Evolutionary conservation across 2,797 vertebrate species (phyloP), one percentile per base, ranked within the genome.

Genomic region (Darevskia nairensis): DNA sequence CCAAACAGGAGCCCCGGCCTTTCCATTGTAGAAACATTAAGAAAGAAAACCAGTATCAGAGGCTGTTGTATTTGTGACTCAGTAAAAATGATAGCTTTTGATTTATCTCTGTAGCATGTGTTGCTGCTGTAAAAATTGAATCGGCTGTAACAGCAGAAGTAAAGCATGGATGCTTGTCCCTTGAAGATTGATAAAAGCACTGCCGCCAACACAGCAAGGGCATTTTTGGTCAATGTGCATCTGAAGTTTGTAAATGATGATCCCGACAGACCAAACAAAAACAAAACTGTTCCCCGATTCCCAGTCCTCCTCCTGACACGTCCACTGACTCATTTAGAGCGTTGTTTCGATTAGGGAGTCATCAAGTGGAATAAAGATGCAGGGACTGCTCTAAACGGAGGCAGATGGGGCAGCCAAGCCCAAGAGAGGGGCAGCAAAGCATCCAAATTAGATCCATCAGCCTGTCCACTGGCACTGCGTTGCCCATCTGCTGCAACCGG

Each of bases 151-250:
- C 94, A 95, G 95, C 92, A 94, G 93, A 93, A 92, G 95, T 95
- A 95, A 96, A 96, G 96, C 94, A 95, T 94, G 94, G 95, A 94
- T 95, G 89, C 94, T 95, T 95, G 95, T 95, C 90, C 92, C 89
- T 91, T 89, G 94, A 86, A 96, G 96, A 96, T 84, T 95, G 96
- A 97, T 96, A 87, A 95, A 94, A 95, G 92, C 84, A 0, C 93
- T 88, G 25, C 72, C 44, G 92, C 32, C 27, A 92, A 95, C 92
- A 89, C 92, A 93, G 94, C n/a, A 4, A 91, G 68, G 92, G 93
- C 92, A 96, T 96, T 96, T 95, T 74, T 72, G 15, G 95, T 96
- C 95, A 96, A 85, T 35, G 92, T 85, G 90, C 90, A 90, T 94
- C 92, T 90, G 89, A 96, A 95, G 95, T 95, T 94, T 90, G 90